Evolutionary conservation across 92 coral and sea anemone species (phyloP), one percentile per base, ranked within the genome.

Genomic region (Siderastrea siderea): DNA sequence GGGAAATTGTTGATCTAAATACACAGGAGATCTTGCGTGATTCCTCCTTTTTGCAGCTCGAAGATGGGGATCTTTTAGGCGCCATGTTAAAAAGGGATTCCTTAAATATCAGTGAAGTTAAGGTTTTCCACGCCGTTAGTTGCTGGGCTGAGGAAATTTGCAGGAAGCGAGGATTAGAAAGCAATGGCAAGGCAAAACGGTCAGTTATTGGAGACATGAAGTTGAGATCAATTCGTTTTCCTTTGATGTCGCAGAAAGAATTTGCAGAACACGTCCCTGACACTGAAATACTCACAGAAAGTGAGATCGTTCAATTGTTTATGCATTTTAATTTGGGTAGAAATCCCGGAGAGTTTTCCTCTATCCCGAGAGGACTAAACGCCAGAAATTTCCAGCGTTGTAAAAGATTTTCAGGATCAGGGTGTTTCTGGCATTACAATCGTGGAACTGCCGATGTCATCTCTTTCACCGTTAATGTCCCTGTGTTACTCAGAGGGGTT

Each of bases 231-330:
- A 54, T 81, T 16, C 86, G 86, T 17, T 81, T 81, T 55, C 77
- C 86, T 2, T 4, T 81, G 55, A 81, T 81, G 86, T 6, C 77
- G 3, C 67, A 81, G 19, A 15, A 57, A 7, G 77, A 81, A 81
- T 81, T 68, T 12, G 77, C 86, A 13, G 51, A 53, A 2, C 44
- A 81, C 1, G 76, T 81, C 43, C 77, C 77, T 0, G 63, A 54
- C 46, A 53, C 68, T 57, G 12, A 43, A 14, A 68, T 81, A 47
- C 77, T 81, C 4, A 81, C 47, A 7, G 51, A 68, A 45, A 69
- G 19, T 16, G 86, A 81, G 67, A 1, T 81, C 0, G 59, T 69
- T 69, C 13, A 81, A 13, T 11, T 81, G 47, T 81, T 69, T 7
- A 45, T 58, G 65, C 44, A 81, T 44, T 68, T 68, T 7, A 81